A percentile compares a stretch with the other conserved stretches of the same genome.
Evolutionary conservation across 2,888 invertebrate species (phyloP).

Genomic region (Ceriagrion tenellum): DNA sequence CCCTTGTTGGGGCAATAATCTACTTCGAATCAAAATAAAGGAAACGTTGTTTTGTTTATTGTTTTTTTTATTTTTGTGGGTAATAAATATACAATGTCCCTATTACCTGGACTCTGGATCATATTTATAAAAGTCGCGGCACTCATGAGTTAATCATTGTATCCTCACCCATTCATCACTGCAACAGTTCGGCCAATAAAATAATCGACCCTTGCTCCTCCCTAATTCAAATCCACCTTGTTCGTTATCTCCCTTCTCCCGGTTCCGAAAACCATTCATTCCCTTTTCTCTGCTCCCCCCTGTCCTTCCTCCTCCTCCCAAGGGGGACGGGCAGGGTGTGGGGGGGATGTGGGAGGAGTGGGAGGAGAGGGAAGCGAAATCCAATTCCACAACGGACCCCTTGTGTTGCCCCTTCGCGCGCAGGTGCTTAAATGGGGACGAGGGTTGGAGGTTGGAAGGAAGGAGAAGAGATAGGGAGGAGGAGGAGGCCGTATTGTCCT

Average conservation of each 20-base stretch:
- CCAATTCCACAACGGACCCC: constrained; percentile 17
- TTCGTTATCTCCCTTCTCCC: background rate
- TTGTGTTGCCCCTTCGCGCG: background rate
- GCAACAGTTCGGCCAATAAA: background rate
- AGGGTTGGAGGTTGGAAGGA: background rate
- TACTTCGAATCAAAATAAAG: too few species aligned
- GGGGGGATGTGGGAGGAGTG: too few species aligned
- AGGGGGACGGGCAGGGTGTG: background rate
- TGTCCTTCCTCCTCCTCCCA: background rate
- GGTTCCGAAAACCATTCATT: background rate
- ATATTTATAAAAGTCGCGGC: too few species aligned
- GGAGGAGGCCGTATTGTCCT: background rate
- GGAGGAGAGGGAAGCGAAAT: background rate
- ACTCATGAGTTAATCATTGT: too few species aligned
- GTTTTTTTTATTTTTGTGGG: too few species aligned
- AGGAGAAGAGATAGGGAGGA: background rate
- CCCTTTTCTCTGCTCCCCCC: background rate
- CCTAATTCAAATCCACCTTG: background rate
- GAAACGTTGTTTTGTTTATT: too few species aligned
- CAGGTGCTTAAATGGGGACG: background rate
- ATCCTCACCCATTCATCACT: background rate
- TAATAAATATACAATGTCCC: too few species aligned
- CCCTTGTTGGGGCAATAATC: too few species aligned
- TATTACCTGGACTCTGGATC: too few species aligned
- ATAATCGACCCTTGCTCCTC: background rate